A percentile compares a stretch with the other conserved stretches of the same genome.
Conservation (phyloP, 2,797 vertebrate genomes). For the Neosalanx taihuensis region DNA sequence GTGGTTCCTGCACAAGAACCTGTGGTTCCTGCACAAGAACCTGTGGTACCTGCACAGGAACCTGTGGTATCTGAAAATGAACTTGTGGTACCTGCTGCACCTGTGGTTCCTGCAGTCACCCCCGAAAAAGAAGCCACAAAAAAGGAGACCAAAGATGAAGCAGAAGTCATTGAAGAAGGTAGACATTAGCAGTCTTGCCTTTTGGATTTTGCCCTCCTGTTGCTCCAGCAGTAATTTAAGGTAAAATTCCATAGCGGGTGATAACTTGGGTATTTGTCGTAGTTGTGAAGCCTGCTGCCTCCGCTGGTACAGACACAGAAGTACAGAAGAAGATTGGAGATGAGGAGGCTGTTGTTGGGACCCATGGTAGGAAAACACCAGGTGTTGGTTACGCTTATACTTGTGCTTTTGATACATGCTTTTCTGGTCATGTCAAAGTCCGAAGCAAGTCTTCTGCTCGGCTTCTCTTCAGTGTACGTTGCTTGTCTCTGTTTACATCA, state of each 20-base stretch:
- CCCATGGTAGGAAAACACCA: not conserved
- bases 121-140: not conserved
- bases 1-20: no score
- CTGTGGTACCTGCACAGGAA: no score
- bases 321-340: not conserved
- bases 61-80: no score
- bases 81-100: not conserved
- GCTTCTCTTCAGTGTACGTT: no score
- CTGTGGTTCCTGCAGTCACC: no score
- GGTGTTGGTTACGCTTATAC: not conserved
- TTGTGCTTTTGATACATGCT: not conserved
- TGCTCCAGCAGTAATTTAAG: no score
- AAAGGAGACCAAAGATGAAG: not conserved
- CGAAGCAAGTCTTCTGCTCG: no score
- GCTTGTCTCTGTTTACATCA: no score
- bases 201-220: not conserved
- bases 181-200: not conserved
- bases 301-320: not conserved
- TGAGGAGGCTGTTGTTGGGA: not conserved
- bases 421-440: not conserved
- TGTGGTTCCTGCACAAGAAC: not conserved
- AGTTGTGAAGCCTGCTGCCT: not conserved
- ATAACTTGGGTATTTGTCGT: not conserved
- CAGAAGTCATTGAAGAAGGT: no score
- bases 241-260: no score